Evolutionary conservation across 2,113 vertebrate genomes (phyloP).

Genomic region (Melanostigma gelatinosum): DNA sequence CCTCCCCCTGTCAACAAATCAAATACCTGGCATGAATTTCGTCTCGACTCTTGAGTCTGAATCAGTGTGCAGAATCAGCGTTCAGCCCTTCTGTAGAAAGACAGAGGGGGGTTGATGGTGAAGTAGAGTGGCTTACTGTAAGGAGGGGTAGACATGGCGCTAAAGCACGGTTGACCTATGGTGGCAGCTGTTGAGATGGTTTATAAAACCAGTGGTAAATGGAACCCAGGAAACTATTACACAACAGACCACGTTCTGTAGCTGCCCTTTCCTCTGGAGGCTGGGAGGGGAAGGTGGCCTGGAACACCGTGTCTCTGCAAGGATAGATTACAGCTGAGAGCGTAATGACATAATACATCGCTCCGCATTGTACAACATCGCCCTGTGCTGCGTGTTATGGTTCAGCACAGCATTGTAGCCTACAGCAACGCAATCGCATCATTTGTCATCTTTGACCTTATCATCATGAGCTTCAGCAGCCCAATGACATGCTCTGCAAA

Average conservation of each 20-base stretch:
- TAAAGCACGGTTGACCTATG: neutral
- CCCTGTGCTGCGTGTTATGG: constrained; percentile 32
- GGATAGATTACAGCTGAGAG: constrained; percentile 42
- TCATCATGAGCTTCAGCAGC: constrained; percentile 29
- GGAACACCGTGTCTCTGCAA: constrained; percentile 46
- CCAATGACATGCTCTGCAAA: constrained; percentile 38
- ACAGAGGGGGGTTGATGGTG: constrained; percentile 9
- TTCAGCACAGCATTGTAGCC: constrained; percentile 38
- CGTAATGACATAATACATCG: constrained; percentile 56
- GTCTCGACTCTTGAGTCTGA: constrained; percentile 49
- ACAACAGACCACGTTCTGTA: neutral
- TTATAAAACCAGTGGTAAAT: constrained; percentile 35
- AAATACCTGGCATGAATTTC: constrained; percentile 57
- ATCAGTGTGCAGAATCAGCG: constrained; percentile 57
- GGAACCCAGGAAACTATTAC: constrained; percentile 14
- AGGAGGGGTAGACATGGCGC: constrained; percentile 5
- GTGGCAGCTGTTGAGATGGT: constrained; percentile 15
- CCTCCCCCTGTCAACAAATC: constrained; percentile 28
- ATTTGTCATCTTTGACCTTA: constrained; percentile 40
- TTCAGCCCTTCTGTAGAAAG: constrained; percentile 35
- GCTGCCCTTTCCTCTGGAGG: constrained; percentile 12
- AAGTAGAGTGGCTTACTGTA: constrained; percentile 39
- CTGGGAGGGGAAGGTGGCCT: neutral
- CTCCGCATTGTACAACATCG: constrained; percentile 30
- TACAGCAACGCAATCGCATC: constrained; percentile 32